Percentiles rank a stretch among this genome's conserved stretches.
These are phyloP conservation scores for Therioaphis trifolii DNA, from an alignment of 2,888 invertebrate genomes.

Conservation along the genomic window DNA sequence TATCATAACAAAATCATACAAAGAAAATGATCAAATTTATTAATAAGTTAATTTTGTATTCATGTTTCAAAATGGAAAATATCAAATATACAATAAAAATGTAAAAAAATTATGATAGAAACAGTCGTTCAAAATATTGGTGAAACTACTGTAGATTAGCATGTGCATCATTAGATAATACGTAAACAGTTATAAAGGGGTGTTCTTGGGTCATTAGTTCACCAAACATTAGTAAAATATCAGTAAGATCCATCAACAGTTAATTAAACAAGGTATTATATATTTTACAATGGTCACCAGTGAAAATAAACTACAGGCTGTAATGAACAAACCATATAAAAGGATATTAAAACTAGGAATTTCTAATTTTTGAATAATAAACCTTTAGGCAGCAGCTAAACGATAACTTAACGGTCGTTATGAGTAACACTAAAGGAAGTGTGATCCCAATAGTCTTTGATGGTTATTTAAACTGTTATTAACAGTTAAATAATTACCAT, in stretches of 20 bases:
- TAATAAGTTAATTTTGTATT: too few species aligned
- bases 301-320: neutral
- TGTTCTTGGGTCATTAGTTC: neutral
- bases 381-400: slow-evolving; percentile 24
- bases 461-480: slow-evolving; percentile 6
- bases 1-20: too few species aligned
- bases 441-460: neutral
- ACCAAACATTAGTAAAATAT: neutral
- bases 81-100: too few species aligned
- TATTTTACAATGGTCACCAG: neutral
- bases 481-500: slow-evolving; percentile 3
- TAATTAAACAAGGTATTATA: slow-evolving; percentile 1
- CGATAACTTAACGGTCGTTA: neutral
- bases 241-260: neutral
- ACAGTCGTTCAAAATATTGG: neutral
- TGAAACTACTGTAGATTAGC: neutral
- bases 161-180: neutral
- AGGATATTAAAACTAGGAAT: neutral
- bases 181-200: neutral
- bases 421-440: neutral
- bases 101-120: too few species aligned
- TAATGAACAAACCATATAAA: neutral
- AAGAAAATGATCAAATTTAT: too few species aligned
- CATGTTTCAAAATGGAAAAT: too few species aligned
- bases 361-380: slow-evolving; percentile 23